phyloP scores from a whole-genome alignment of 2,113 vertebrate species.

The Spizaetus ornatus region DNA sequence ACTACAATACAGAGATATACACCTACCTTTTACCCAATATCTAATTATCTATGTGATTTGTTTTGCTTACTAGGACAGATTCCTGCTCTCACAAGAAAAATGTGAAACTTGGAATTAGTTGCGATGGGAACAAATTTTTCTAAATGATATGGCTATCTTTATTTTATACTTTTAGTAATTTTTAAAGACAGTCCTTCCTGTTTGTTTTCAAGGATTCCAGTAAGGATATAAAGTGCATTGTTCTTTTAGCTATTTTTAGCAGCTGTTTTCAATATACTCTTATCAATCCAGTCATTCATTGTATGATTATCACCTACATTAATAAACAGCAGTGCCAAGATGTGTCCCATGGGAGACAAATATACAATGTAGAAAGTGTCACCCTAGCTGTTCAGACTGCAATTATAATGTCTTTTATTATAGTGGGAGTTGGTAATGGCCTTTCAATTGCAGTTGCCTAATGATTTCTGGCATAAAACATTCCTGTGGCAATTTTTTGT shows the following conservation, averaged over 20 bases:
- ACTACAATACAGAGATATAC: not conserved
- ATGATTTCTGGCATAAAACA: slow-evolving; percentile 48
- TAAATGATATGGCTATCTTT: not conserved
- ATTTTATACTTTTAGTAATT: not conserved
- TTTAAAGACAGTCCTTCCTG: not conserved
- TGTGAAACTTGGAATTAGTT: not conserved
- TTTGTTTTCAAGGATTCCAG: not conserved
- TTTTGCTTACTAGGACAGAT: not conserved
- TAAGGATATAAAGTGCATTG: not conserved
- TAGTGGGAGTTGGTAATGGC: slow-evolving; percentile 28
- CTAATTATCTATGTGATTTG: not conserved
- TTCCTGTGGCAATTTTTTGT: not conserved
- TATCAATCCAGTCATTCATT: slow-evolving; percentile 17
- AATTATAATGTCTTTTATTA: slow-evolving; percentile 43
- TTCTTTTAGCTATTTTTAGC: slow-evolving; percentile 22
- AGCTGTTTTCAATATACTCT: slow-evolving; percentile 6
- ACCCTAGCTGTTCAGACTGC: not conserved
- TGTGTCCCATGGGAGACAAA: slow-evolving; percentile 12
- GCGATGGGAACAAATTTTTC: not conserved
- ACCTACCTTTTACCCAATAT: not conserved
- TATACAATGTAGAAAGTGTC: not conserved
- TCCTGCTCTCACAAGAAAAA: not conserved
- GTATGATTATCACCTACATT: slow-evolving; percentile 33
- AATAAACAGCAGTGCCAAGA: slow-evolving; percentile 34
- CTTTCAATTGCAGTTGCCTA: slow-evolving; percentile 45